Base-by-base conservation (phyloP, 1,140 invertebrate species). In the Olivierus martensii region DNA sequence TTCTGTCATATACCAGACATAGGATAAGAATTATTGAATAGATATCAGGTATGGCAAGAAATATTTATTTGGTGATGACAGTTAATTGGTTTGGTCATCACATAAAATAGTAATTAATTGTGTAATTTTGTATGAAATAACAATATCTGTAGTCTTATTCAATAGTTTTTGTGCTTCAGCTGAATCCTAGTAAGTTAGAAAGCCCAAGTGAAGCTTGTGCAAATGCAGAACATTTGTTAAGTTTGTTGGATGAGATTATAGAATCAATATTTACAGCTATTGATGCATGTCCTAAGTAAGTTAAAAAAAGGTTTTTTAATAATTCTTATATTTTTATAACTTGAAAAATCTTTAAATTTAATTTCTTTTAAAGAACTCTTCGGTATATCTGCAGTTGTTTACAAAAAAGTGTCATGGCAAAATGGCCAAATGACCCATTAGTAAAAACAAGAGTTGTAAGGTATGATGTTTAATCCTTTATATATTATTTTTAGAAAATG, bases 151-250 rank as follows among this genome's bases (percentile, higher is more conserved):
- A 28, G 28, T 28, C 28, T 28, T 28, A 28, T 6, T 6, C 9
- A 9, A 9, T 28, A 52, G 21, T 34, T 49, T 37, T 51, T 52
- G 12, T 59, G 41, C 58, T 55, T 12, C 7, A 63, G 77, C 72
- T 96, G 51, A 94, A 96, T 76, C 90, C 90, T 34, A 87, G 83
- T 11, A 92, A 93, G 73, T 88, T 96, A 82, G 91, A 95, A 66
- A 88, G 85, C 3, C 82, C 94, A 67, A 46, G 34, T 36, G 59
- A 63, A 48, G 87, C 88, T 12, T 92, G 88, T 68, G 85, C 81
- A 54, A 96, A 97, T 73, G 88, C 87, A 0, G 90, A 95, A 69
- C 91, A 93, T 71, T 76, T 97, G 46, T 74, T 96, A 53, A 79
- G 85, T 71, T 79, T 93, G 54, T 71, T 91, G n/a, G 86, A 89